Base-by-base conservation (phyloP, 1,140 invertebrate genomes). In the Aphis gossypii region DNA sequence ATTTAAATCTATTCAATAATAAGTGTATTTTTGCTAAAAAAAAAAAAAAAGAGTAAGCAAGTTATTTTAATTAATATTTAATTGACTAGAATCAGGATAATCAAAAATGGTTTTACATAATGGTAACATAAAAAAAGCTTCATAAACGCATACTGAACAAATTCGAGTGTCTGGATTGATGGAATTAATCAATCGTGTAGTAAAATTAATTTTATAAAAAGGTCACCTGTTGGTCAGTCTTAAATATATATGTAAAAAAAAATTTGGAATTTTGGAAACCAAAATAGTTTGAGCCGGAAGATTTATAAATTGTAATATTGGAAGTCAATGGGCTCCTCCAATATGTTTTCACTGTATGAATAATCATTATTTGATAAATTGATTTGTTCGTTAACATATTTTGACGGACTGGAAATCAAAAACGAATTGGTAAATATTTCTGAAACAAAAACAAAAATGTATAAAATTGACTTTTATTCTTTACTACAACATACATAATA, bases 341-440 rank as follows among this genome's bases (percentile, higher is more conserved):
- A 93, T 23, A 93, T 23, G 48, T 93, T 93, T 20, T 44, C 92
- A 93, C 76, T 68, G 48, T 93, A 93, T 56, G 92, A 93, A 93
- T 93, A 93, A 93, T 93, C 92, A 86, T 86, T 93, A 93, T 93
- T 93, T 41, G 92, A 54, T 86, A 93, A 54, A 84, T 21, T 86
- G 46, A 93, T 93, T 93, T 93, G 92, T 84, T 93, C 92, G n/a
- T 83, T 84, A 51, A 86, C 11, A n/a, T 56, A 93, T 23, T 93
- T 93, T 83, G 92, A n/a, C n/a, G 92, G 92, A 93, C 82, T 93
- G 48, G 92, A 93, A 93, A 93, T 93, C 92, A 93, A 93, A 93
- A 93, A 93, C 76, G 92, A 93, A 83, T 93, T 93, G 76, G 92
- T 93, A 83, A 56, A 93, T 41, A 93, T 93, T 84, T 93, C 92